These are phyloP conservation scores for Pachypanchax playfairii DNA, from an alignment of 2,113 vertebrate genomes.

Conservation along the genomic window DNA sequence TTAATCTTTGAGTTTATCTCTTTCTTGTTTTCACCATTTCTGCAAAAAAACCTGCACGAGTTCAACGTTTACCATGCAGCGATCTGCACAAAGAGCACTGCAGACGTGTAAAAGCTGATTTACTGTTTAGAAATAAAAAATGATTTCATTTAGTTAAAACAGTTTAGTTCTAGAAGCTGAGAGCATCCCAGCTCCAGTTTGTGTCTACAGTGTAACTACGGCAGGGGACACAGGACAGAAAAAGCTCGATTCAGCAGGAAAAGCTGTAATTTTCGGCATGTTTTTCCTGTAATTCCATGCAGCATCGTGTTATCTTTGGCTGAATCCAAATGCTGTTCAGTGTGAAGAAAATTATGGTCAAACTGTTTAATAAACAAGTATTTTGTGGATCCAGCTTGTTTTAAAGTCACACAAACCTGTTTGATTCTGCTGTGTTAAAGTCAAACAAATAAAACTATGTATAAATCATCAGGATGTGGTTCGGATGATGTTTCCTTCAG, in stretches of 20 bases:
- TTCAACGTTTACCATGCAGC: too few species aligned
- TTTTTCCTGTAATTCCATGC: constrained; percentile 8
- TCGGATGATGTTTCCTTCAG: not conserved
- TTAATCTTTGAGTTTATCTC: too few species aligned
- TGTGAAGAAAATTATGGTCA: not conserved
- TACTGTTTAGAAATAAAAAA: too few species aligned
- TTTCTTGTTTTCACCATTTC: too few species aligned
- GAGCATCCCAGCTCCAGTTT: not conserved
- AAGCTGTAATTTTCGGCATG: constrained; percentile 8
- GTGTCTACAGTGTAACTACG: constrained; percentile 1
- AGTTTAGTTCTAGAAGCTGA: too few species aligned
- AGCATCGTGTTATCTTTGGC: constrained; percentile 1
- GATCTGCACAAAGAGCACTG: too few species aligned
- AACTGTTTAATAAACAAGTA: too few species aligned
- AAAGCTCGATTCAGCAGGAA: not conserved
- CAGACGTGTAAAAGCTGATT: too few species aligned
- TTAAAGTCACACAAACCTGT: not conserved
- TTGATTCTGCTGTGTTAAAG: not conserved
- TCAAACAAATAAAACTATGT: not conserved
- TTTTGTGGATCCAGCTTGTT: too few species aligned
- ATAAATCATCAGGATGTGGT: not conserved
- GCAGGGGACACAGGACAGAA: not conserved
- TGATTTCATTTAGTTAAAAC: not conserved
- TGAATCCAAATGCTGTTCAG: not conserved
- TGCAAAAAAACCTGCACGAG: too few species aligned